Evolutionary conservation across 2,113 vertebrate genomes (phyloP), one percentile per base, ranked within the genome.

Genomic region (Takifugu flavidus): DNA sequence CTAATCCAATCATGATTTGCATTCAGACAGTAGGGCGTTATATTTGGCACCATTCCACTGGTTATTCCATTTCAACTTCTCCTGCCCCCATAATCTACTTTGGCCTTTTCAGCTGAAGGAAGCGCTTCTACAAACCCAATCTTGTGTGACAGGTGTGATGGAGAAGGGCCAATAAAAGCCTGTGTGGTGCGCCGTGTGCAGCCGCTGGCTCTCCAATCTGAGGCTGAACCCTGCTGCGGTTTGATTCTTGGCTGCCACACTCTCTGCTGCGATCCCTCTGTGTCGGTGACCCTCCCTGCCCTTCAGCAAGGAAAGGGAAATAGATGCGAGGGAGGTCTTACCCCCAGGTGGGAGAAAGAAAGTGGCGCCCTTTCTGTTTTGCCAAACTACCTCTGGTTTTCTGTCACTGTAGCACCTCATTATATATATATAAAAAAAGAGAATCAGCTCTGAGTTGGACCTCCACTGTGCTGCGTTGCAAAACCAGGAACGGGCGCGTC

Each of bases 81-180:
- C 77, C 78, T 74, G 75, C 69, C 67, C 76, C 62, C 62, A 42
- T 88, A 88, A 88, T 88, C 79, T 78, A 83, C 78, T 88, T 88
- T 86, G 84, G 84, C 79, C 82, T 83, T 85, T 82, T 83, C 82
- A 76, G 80, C 84, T 75, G 76, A 79, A 83, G 77, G 82, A 83
- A 82, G 84, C 59, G 71, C 67, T 77, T 70, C 78, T 65, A 73
- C 86, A 85, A 88, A 88, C 86, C 86, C 86, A 86, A 88, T 88
- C 84, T 83, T 62, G 77, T 80, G 74, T 88, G 86, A 85, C 86
- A 88, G 86, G 82, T 83, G 82, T 88, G 86, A 88, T 88, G 86
- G 86, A 88, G 80, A 83, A 77, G 67, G 75, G 86, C 86, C 86
- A 88, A 86, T 88, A 86, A 88, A 83, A 82, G 78, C 72, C 78